These are phyloP conservation scores for Andrena fulva DNA, from an alignment of 2,888 invertebrate genomes.

Conservation along the genomic window DNA sequence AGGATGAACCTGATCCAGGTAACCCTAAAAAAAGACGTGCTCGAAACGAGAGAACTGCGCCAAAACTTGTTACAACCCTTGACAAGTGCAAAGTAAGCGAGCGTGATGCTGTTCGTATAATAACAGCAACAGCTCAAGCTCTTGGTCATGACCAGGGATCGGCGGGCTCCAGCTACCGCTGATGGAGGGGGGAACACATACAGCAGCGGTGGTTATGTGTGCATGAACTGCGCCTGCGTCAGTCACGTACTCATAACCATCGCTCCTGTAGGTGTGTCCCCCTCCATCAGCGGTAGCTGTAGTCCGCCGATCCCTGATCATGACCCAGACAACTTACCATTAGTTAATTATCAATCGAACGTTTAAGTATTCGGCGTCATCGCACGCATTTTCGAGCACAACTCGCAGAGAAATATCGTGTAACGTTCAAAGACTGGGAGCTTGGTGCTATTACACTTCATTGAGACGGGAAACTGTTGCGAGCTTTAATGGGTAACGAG, in stretches of 20 bases:
- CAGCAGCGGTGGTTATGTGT: no score
- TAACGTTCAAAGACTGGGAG: background rate
- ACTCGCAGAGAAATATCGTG: background rate
- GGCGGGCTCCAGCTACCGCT: no score
- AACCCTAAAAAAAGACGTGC: background rate
- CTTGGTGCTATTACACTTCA: background rate
- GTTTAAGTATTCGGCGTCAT: background rate
- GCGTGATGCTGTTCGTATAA: conserved; percentile 13
- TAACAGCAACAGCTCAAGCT: background rate
- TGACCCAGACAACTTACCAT: background rate
- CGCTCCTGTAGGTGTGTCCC: no score
- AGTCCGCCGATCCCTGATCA: no score
- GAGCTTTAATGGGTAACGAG: background rate
- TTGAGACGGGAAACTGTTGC: background rate
- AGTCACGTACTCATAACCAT: no score
- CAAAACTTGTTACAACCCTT: conserved; percentile 12
- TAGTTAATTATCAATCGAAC: background rate
- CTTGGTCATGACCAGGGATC: no score
- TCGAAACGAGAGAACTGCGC: background rate
- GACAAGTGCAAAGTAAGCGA: conserved; percentile 16
- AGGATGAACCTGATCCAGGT: background rate
- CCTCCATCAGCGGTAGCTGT: no score
- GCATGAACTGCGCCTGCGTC: no score
- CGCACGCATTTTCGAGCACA: background rate
- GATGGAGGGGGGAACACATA: no score